phyloP scores from a whole-genome alignment of 2,113 vertebrate species.

The Vicugna pacos region DNA sequence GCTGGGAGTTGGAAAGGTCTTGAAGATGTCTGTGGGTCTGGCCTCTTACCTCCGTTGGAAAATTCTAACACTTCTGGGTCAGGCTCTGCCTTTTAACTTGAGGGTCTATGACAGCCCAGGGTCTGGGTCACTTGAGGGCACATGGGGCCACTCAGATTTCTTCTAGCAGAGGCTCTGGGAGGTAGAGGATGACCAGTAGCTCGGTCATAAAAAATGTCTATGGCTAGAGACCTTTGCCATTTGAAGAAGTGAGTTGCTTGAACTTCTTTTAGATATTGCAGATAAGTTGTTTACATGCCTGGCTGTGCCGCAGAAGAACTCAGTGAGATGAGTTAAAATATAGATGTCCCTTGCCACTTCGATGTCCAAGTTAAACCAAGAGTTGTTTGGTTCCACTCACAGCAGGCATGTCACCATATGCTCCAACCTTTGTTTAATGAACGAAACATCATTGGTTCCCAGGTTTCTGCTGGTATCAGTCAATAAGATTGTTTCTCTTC shows the following conservation, averaged over 20 bases:
- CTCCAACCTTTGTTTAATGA: background rate
- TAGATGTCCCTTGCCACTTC: background rate
- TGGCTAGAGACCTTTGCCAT: background rate
- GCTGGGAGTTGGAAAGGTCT: background rate
- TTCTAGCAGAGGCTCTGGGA: background rate
- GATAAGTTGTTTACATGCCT: background rate
- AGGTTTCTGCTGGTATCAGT: conserved; percentile 17
- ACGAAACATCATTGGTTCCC: background rate
- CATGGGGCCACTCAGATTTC: background rate
- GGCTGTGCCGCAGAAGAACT: background rate
- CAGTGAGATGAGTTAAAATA: background rate
- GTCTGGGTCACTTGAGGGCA: background rate
- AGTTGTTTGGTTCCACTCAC: background rate
- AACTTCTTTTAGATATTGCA: background rate
- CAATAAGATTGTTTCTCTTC: background rate
- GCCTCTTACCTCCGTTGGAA: background rate
- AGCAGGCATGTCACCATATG: too few relatives aligned
- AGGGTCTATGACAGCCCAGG: background rate
- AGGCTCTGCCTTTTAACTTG: background rate
- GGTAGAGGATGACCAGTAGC: background rate
- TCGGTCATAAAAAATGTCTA: background rate
- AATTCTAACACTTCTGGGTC: background rate
- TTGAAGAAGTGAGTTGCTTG: conserved; percentile 12
- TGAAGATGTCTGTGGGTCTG: background rate
- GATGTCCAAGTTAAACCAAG: background rate